Base-by-base conservation (phyloP, 2,888 invertebrate species). In the Amorpha juglandis region DNA sequence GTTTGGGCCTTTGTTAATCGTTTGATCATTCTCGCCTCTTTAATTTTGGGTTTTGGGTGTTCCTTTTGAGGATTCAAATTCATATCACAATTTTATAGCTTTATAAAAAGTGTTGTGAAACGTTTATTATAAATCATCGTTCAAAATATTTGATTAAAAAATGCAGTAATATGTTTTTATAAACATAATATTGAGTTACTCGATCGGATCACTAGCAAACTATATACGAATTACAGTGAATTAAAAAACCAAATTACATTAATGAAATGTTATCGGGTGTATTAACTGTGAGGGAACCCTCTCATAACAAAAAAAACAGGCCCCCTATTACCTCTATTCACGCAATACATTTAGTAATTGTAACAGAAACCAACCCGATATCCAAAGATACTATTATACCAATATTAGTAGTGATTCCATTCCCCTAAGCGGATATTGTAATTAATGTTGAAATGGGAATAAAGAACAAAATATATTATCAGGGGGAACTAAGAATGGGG, bases 391-490 rank as follows among this genome's bases (percentile, higher is more conserved):
- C n/a, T 64, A 47, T 47, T 45, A 50, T 63, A 64, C 50, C 11
- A 45, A 33, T 58, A 42, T 58, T 38, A 53, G 45, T 53, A 64
- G 42, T 53, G 27, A 53, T 38, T 53, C 47, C 42, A 55, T 53
- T 33, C 51, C 47, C 45, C 52, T 35, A 42, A 52, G 48, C 35
- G 50, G 63, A 45, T 55, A 64, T 53, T 45, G 53, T 64, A 64
- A 64, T 64, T 64, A 47, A 47, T 55, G 45, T 42, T 27, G 53
- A 64, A 64, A 64, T 14, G 45, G 52, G 45, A 47, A 64, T 50
- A 64, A 45, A 42, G 64, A 64, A 45, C 53, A 52, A 64, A 64
- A 64, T 64, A n/a, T 64, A 64, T 53, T 63, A 63, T 50, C 51
- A n/a, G 50, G 51, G 48, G 63, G 50, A 50, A 63, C 16, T 63